Conservation (phyloP, 2,888 invertebrate genomes). For the Celastrina argiolus region DNA sequence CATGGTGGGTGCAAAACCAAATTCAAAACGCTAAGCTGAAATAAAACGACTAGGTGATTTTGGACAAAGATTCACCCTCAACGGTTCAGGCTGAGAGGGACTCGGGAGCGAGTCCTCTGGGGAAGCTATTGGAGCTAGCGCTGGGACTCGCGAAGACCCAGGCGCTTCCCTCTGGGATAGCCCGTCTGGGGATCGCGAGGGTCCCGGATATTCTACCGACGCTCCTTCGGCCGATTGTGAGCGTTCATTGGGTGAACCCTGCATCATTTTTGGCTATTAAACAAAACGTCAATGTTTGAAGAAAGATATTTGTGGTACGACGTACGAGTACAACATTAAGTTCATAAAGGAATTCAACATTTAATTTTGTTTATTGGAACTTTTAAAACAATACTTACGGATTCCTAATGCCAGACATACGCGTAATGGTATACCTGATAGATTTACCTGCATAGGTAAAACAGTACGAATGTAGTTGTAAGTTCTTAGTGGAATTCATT, state of each 20-base stretch:
- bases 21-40: conserved; percentile 64
- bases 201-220: conserved; percentile 44
- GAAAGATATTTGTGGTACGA: background rate
- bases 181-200: conserved; percentile 42
- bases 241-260: conserved; percentile 53
- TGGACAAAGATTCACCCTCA: conserved; percentile 74
- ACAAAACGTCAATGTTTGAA: conserved; percentile 2
- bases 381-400: background rate
- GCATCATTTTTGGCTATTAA: conserved; percentile 40
- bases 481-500: too few species aligned
- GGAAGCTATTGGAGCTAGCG: conserved; percentile 40
- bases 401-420: too few species aligned
- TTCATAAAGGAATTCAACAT: conserved; percentile 70
- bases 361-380: background rate
- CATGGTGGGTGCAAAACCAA: conserved; percentile 59
- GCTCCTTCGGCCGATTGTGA: conserved; percentile 53
- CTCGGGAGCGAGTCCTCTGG: conserved; percentile 58
- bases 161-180: conserved; percentile 36
- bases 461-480: too few species aligned
- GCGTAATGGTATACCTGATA: too few species aligned
- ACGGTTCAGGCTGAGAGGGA: conserved; percentile 57
- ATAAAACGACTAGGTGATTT: conserved; percentile 71
- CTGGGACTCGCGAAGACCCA: conserved; percentile 42
- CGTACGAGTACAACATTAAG: conserved; percentile 2
- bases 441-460: too few species aligned